Percentiles rank a stretch among this genome's conserved stretches.
These are phyloP conservation scores for Saturnia japonica DNA, from an alignment of 2,888 invertebrate species.

Conservation along the genomic window DNA sequence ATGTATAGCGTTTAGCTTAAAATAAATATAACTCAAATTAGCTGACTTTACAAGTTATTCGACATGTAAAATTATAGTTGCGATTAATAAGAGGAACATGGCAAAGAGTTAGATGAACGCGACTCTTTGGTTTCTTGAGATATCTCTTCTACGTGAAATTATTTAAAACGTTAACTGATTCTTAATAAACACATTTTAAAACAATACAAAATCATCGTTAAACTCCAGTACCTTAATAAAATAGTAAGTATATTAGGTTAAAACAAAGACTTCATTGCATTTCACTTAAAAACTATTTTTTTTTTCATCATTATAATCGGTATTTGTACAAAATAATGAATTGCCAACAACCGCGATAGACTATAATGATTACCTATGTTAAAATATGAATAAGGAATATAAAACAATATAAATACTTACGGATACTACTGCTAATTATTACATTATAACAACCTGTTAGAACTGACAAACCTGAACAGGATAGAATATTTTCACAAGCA, in stretches of 20 bases:
- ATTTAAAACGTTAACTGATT: conserved; percentile 44
- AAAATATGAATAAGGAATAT: conserved; percentile 65
- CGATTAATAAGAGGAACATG: conserved; percentile 60
- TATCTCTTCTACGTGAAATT: conserved; percentile 47
- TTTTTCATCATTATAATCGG: conserved; percentile 70
- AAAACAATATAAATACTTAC: conserved; percentile 72
- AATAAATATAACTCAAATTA: conserved; percentile 73
- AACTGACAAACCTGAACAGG: conserved; percentile 47
- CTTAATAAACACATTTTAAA: conserved; percentile 36
- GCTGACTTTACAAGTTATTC: conserved; percentile 52
- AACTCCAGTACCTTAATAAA: conserved; percentile 29
- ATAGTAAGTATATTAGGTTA: conserved; percentile 37
- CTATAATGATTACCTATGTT: conserved; percentile 67
- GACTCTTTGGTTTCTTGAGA: conserved; percentile 76
- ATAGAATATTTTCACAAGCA: conserved; percentile 51
- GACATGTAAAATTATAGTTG: conserved; percentile 57
- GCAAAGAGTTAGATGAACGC: conserved; percentile 71
- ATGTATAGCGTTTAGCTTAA: conserved; percentile 74
- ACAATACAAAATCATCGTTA: conserved; percentile 33
- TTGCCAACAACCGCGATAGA: conserved; percentile 77
- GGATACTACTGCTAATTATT: conserved; percentile 53
- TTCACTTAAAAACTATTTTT: conserved; percentile 64
- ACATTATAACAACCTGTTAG: conserved; percentile 54
- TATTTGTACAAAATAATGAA: conserved; percentile 81
- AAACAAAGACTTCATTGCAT: conserved; percentile 39